These are phyloP conservation scores for Acanthosepion pharaonis DNA, from an alignment of 2,888 invertebrate genomes.

Conservation along the genomic window DNA sequence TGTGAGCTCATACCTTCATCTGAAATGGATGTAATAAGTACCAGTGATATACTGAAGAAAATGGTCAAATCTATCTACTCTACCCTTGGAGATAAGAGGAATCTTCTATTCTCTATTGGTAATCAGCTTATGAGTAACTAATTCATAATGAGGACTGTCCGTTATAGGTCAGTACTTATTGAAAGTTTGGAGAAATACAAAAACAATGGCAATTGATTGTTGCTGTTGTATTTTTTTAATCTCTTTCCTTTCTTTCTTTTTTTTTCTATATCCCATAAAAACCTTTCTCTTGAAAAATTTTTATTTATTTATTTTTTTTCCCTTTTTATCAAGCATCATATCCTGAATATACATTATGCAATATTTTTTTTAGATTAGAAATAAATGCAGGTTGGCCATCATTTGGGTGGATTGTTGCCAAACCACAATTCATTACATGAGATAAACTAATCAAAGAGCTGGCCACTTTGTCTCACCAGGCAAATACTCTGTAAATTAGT, in stretches of 20 bases:
- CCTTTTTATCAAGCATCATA: background rate
- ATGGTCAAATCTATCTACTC: background rate
- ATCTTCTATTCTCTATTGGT: background rate
- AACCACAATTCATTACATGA: too few species aligned
- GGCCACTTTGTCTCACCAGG: too few species aligned
- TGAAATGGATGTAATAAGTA: background rate
- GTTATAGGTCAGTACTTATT: background rate
- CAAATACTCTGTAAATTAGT: too few species aligned
- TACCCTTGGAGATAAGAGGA: background rate
- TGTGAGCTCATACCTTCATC: background rate
- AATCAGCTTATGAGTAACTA: too few species aligned
- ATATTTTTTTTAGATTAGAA: too few species aligned
- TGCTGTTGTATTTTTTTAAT: background rate
- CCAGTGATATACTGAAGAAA: background rate
- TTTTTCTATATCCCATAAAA: background rate
- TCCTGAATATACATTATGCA: background rate
- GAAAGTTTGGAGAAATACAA: background rate
- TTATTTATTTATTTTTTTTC: background rate
- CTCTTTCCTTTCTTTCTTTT: background rate
- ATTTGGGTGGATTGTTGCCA: too few species aligned
- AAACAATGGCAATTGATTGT: slow-evolving; percentile 14
- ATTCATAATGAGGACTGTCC: background rate
- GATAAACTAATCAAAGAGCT: too few species aligned
- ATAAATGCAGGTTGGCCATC: too few species aligned
- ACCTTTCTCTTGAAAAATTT: background rate